phyloP scores from a whole-genome alignment of 2,113 vertebrate genomes.

The Tragelaphus buxtoni region DNA sequence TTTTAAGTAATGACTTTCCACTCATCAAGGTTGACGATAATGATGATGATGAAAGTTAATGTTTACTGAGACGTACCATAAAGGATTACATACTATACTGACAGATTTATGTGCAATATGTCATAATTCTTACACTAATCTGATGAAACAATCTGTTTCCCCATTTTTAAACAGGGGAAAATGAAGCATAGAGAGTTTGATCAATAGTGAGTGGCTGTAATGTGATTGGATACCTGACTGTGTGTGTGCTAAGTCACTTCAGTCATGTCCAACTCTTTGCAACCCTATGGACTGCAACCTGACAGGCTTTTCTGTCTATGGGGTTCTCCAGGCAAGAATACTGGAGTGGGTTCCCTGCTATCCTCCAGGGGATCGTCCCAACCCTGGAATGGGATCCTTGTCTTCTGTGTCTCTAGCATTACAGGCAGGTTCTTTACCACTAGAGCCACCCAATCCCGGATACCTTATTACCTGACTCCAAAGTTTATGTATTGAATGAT shows the following conservation, averaged over 20 bases:
- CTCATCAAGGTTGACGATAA: neutral
- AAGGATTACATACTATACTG: neutral
- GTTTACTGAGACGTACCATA: neutral
- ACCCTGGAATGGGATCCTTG: neutral
- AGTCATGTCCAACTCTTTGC: neutral
- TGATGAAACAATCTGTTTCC: neutral
- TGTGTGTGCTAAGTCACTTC: neutral
- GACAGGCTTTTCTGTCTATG: neutral
- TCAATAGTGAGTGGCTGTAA: neutral
- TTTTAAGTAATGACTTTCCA: neutral
- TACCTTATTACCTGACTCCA: neutral
- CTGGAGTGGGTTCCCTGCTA: neutral
- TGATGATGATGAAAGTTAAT: neutral
- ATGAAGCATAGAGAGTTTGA: neutral
- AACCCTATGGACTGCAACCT: neutral
- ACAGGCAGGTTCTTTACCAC: neutral
- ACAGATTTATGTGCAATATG: neutral
- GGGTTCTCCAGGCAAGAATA: neutral
- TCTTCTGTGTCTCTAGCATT: neutral
- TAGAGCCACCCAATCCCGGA: neutral
- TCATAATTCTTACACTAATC: neutral
- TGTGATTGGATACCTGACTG: neutral
- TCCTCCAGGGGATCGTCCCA: neutral
- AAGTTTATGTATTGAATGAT: neutral
- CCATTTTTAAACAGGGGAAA: neutral